Percentiles rank a stretch among this genome's conserved stretches.
These are phyloP conservation scores for Catharus fuscescens DNA, from an alignment of 2,113 vertebrate genomes.

Conservation along the genomic window DNA sequence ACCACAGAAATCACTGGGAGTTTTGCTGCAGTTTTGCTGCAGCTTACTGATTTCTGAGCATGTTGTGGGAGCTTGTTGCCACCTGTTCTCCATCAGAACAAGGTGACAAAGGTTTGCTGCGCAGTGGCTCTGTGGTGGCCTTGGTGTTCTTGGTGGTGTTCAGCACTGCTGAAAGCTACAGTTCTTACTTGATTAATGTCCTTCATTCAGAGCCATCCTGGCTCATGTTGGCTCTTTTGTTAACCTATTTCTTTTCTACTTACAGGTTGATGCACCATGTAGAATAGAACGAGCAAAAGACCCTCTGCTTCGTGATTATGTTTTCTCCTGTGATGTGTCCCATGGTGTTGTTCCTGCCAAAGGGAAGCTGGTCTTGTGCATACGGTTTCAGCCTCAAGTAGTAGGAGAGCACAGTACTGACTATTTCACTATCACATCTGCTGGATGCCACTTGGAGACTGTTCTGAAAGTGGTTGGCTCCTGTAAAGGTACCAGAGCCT, in stretches of 20 bases:
- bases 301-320: constrained; percentile 55
- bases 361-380: constrained; percentile 61
- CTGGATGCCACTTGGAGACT: constrained; percentile 73
- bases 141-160: neutral
- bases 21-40: neutral
- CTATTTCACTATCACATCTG: constrained; percentile 80
- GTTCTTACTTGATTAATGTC: neutral
- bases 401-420: constrained; percentile 80
- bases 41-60: neutral
- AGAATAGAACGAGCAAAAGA: constrained; percentile 68
- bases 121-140: neutral
- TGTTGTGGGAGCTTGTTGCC: neutral
- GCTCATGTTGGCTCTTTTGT: neutral
- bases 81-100: neutral
- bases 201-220: neutral
- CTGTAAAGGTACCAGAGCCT: constrained; percentile 80
- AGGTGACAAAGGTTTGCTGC: neutral
- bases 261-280: constrained; percentile 85
- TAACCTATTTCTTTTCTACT: neutral
- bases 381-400: constrained; percentile 81
- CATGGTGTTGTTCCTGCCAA: constrained; percentile 73
- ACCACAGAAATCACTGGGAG: neutral
- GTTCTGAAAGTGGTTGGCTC: constrained; percentile 84
- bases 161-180: neutral
- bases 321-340: constrained; percentile 77